Conservation (phyloP, 2,888 invertebrate genomes). For the Pedicia rivosa region DNA sequence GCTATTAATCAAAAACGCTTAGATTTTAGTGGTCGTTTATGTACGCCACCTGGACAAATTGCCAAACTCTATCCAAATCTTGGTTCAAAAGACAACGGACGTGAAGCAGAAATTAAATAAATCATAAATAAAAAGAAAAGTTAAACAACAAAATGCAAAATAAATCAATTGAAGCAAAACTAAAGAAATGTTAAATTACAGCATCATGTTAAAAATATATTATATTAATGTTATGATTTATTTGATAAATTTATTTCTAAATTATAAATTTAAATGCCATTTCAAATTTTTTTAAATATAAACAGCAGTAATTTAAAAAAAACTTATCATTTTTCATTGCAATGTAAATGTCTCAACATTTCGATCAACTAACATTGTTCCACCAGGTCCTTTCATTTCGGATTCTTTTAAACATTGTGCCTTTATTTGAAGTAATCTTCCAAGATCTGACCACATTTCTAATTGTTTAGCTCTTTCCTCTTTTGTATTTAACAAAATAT, state of each 20-base stretch:
- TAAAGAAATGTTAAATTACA: too few relatives aligned
- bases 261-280: too few relatives aligned
- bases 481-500: slow-evolving; percentile 11
- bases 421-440: slow-evolving; percentile 13
- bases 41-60: slow-evolving; percentile 39
- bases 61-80: slow-evolving; percentile 64
- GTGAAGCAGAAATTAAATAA: slow-evolving; percentile 11
- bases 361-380: slow-evolving; percentile 13
- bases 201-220: too few relatives aligned
- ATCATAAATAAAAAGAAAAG: too few relatives aligned
- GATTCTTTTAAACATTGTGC: slow-evolving; percentile 13
- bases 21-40: slow-evolving; percentile 51
- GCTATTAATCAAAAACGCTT: slow-evolving; percentile 32
- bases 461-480: slow-evolving; percentile 11
- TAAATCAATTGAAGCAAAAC: too few relatives aligned
- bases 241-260: too few relatives aligned
- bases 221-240: too few relatives aligned
- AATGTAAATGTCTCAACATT: slow-evolving; percentile 15
- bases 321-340: too few relatives aligned
- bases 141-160: too few relatives aligned
- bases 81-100: slow-evolving; percentile 21
- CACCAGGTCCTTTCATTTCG: slow-evolving; percentile 12
- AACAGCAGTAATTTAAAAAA: too few relatives aligned
- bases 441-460: slow-evolving; percentile 14
- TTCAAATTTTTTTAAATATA: too few relatives aligned